Evolutionary conservation across 2,113 vertebrate genomes (phyloP).

Genomic region (Choloepus hoffmanni): DNA sequence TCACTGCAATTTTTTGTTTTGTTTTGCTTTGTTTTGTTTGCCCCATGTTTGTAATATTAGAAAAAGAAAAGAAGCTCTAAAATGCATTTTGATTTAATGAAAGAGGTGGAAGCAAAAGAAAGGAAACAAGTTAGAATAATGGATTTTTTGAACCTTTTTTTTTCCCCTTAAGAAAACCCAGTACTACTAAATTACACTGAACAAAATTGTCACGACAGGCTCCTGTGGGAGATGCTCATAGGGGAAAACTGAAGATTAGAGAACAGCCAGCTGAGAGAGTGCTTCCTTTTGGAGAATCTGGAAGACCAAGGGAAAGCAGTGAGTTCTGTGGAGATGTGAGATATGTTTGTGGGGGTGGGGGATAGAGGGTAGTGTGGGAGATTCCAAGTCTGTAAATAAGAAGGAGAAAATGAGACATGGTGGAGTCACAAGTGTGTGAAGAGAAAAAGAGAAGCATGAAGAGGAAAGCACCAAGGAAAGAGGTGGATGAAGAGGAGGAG

Average conservation of each 20-base stretch:
- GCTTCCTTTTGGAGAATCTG: constrained; percentile 48
- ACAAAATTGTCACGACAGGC: constrained; percentile 50
- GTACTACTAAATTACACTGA: constrained; percentile 58
- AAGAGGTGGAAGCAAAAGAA: constrained; percentile 53
- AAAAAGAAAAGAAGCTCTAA: constrained; percentile 61
- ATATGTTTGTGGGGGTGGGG: not conserved
- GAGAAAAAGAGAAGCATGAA: constrained; percentile 35
- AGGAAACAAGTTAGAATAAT: constrained; percentile 62
- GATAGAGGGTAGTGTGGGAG: not conserved
- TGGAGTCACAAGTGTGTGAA: constrained; percentile 24
- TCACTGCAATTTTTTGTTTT: not conserved
- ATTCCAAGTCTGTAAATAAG: constrained; percentile 8
- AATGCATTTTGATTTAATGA: constrained; percentile 69
- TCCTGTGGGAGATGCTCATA: constrained; percentile 47
- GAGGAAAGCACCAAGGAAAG: constrained; percentile 61
- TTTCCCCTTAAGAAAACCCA: constrained; percentile 36
- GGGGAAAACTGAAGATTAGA: constrained; percentile 57
- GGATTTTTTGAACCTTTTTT: not conserved
- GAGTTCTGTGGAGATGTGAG: constrained; percentile 41
- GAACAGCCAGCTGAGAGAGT: constrained; percentile 37
- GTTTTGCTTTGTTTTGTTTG: not conserved
- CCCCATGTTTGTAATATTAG: constrained; percentile 62
- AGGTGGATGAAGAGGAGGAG: not conserved
- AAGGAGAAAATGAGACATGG: constrained; percentile 48
- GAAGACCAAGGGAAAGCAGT: not conserved